Evolutionary conservation across 1,140 invertebrate species (phyloP).

Genomic region (Rhopalosiphum padi): DNA sequence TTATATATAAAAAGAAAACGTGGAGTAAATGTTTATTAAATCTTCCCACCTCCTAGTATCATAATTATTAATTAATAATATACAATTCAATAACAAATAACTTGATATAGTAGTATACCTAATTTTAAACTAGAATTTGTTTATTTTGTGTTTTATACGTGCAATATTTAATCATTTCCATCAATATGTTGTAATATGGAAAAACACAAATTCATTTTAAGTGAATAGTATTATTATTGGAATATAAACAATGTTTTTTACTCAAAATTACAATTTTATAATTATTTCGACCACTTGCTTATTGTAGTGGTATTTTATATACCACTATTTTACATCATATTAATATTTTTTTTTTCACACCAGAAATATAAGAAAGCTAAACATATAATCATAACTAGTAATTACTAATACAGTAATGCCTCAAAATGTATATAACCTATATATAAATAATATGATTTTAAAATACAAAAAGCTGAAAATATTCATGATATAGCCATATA

Average conservation of each 20-base stretch:
- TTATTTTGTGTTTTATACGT: background rate
- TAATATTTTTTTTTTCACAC: background rate
- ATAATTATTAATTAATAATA: background rate
- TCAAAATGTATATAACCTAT: background rate
- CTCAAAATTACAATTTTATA: background rate
- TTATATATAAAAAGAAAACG: background rate
- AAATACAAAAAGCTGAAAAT: background rate
- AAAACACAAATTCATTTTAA: background rate
- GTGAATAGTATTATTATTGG: background rate
- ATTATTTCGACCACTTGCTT: background rate
- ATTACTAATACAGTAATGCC: background rate
- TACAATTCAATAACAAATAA: background rate
- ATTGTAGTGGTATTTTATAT: too few species aligned
- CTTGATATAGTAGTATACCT: background rate
- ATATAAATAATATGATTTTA: background rate
- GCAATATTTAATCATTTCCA: background rate
- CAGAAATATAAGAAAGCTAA: background rate
- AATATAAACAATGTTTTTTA: background rate
- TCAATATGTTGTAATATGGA: background rate
- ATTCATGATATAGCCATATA: background rate
- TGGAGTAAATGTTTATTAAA: background rate
- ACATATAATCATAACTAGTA: background rate
- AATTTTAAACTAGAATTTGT: background rate
- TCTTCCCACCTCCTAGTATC: background rate
- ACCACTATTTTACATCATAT: background rate